Evolutionary conservation across 2,888 invertebrate species (phyloP), one percentile per base, ranked within the genome.

Genomic region (Drosophila vallismaia): DNA sequence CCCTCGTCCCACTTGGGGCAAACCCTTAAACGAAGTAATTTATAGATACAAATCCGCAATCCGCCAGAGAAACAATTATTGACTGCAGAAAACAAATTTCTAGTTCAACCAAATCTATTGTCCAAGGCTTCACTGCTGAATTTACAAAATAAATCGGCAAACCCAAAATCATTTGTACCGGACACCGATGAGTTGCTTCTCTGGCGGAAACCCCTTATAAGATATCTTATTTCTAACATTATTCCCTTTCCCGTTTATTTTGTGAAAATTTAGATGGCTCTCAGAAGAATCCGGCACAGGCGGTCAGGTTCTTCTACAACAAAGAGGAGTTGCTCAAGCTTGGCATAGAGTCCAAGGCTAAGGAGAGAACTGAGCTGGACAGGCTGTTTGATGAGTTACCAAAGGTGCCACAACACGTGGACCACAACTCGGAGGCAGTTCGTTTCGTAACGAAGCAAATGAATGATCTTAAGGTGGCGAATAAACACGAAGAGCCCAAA

Each of bases 371-470:
- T 0, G 74, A 79, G 12, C 12, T 87, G 29, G 88, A 86, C 0
- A 38, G 57, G 26, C 12, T 83, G 6, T 71, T 87, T 8, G 76
- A 85, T 0, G 79, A 82, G 6, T 49, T 84, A 45, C 88, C 83
- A 7, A 58, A 40, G 12, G 79, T 86, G 28, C 88, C 83, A 8
- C 60, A 53, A 4, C 58, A 57, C 44, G 73, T 66, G 33, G 46
- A 77, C 4, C 8, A 42, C 3, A 31, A 58, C 5, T 57, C 57
- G 3, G 54, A 60, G 0, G 28, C 62, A 7, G 49, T 70, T 10
- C 67, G 53, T 4, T 54, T 52, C 8, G 26, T 80, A 2, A 29
- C 31, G 26, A 29, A 6, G 2, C 52, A 71, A 45, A 19, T 86
- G 33, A 51, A 53, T 12, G 28, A 42, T 6, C 38, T 86, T 0